A percentile compares a stretch with the other conserved stretches of the same genome.
These are phyloP conservation scores for Bombus consobrinus DNA, from an alignment of 1,140 invertebrate genomes.

Conservation along the genomic window DNA sequence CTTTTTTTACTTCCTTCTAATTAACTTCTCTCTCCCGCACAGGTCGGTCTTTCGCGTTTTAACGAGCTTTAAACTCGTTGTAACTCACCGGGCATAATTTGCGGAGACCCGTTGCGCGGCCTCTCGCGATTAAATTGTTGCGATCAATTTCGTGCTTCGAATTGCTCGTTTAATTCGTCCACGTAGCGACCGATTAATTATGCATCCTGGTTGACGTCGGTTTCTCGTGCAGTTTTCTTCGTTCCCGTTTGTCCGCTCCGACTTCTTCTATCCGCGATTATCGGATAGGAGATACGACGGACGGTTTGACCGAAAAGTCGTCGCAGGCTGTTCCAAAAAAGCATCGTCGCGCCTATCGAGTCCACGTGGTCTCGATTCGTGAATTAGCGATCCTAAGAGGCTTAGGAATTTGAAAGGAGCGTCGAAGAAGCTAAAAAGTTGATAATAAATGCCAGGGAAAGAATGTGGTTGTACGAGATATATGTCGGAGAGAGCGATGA, in stretches of 20 bases:
- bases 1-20: slow-evolving; percentile 33
- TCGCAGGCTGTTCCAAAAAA: too few relatives aligned
- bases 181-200: slow-evolving; percentile 35
- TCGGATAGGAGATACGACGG: too few relatives aligned
- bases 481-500: too few relatives aligned
- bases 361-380: neutral
- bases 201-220: neutral
- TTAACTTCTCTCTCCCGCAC: slow-evolving; percentile 41
- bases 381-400: too few relatives aligned
- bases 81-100: slow-evolving; percentile 27
- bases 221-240: neutral
- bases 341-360: neutral
- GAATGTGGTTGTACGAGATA: neutral
- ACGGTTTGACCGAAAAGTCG: neutral
- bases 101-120: slow-evolving; percentile 15
- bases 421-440: too few relatives aligned
- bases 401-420: too few relatives aligned
- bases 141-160: slow-evolving; percentile 36
- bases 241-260: neutral
- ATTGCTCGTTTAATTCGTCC: slow-evolving; percentile 36
- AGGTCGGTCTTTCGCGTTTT: slow-evolving; percentile 35
- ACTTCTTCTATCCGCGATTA: neutral
- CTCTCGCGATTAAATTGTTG: slow-evolving; percentile 43
- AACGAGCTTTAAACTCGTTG: slow-evolving; percentile 50
- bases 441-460: neutral